These are phyloP conservation scores for Blennius ocellaris DNA, from an alignment of 2,113 vertebrate genomes.

Conservation along the genomic window DNA sequence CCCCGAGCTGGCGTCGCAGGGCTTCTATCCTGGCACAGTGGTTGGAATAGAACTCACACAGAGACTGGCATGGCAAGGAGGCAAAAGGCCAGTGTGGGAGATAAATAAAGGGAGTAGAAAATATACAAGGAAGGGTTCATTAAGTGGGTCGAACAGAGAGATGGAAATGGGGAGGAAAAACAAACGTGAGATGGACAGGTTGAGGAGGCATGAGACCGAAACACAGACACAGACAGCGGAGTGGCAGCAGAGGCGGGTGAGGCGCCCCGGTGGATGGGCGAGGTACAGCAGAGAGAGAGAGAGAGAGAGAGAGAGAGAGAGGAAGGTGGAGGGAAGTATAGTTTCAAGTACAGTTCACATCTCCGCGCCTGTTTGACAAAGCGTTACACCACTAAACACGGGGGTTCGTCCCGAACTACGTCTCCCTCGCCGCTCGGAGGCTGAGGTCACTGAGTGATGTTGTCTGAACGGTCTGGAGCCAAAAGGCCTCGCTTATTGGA, in stretches of 20 bases:
- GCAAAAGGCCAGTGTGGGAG: slow-evolving; percentile 67
- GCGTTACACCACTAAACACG: slow-evolving; percentile 3
- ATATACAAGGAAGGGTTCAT: slow-evolving; percentile 70
- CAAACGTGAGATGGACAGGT: slow-evolving; percentile 17
- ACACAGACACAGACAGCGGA: slow-evolving; percentile 29
- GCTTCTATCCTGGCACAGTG: slow-evolving; percentile 83
- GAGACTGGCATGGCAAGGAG: slow-evolving; percentile 78
- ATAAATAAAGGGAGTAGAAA: slow-evolving; percentile 65
- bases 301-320: slow-evolving; percentile 40
- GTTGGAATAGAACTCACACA: slow-evolving; percentile 84
- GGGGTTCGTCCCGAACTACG: no score
- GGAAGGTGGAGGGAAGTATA: slow-evolving; percentile 53
- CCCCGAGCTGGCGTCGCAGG: slow-evolving; percentile 80
- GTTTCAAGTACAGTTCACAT: slow-evolving; percentile 61
- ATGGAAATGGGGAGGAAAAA: slow-evolving; percentile 39
- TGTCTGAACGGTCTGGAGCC: not conserved
- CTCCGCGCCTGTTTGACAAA: slow-evolving; percentile 7
- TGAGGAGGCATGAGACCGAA: slow-evolving; percentile 20
- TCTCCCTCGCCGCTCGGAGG: no score
- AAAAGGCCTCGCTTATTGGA: slow-evolving; percentile 20
- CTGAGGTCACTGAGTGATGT: not conserved
- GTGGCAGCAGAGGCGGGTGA: slow-evolving; percentile 10
- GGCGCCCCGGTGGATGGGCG: slow-evolving; percentile 14
- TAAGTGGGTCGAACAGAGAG: slow-evolving; percentile 62
- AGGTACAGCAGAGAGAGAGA: slow-evolving; percentile 20